Conservation (phyloP, 2,113 vertebrate genomes). For the Muntiacus muntjak region DNA sequence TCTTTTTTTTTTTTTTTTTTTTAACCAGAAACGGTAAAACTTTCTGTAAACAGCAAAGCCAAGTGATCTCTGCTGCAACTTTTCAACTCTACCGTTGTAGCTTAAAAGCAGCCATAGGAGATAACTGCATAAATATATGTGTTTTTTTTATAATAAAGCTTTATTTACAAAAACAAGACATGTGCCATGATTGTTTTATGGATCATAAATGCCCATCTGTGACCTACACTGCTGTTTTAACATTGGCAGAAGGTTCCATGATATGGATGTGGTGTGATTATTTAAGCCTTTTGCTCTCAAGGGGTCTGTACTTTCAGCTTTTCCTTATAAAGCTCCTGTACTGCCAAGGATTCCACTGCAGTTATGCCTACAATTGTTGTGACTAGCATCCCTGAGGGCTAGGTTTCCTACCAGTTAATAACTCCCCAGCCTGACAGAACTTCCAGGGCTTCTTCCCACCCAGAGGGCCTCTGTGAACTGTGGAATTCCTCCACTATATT, state of each 20-base stretch:
- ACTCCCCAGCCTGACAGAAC: not conserved
- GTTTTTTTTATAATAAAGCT: not conserved
- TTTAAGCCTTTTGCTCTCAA: not conserved
- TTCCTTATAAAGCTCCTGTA: not conserved
- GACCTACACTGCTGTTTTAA: not conserved
- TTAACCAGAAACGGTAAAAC: not conserved
- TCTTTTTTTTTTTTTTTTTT: not conserved
- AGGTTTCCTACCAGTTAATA: not conserved
- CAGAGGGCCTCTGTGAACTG: not conserved
- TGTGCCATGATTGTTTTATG: not conserved
- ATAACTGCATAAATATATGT: not conserved
- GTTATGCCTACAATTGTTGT: not conserved
- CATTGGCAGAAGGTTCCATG: not conserved
- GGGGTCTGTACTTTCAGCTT: not conserved
- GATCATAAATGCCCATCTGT: not conserved
- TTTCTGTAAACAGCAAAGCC: not conserved
- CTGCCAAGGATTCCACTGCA: not conserved
- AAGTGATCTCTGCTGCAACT: not conserved
- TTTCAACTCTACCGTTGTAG: not conserved
- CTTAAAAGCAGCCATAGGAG: not conserved
- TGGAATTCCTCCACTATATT: not conserved
- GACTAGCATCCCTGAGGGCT: not conserved
- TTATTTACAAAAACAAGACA: not conserved
- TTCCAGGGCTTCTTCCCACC: not conserved
- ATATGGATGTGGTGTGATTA: not conserved